Evolutionary conservation across 2,797 vertebrate species (phyloP).

Genomic region (Fistularia tabacaria): DNA sequence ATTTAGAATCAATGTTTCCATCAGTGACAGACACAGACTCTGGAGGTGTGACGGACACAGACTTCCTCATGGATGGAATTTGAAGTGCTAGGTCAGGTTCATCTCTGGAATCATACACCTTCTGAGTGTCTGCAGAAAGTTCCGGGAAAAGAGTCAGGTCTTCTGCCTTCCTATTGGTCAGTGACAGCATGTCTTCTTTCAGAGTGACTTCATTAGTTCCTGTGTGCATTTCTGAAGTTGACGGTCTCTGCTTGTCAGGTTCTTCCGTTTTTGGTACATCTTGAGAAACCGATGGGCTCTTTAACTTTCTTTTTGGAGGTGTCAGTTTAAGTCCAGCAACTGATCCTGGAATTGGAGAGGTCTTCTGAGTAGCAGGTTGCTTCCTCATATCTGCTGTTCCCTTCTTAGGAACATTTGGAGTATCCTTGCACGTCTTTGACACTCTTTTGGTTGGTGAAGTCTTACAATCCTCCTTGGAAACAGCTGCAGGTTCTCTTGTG

Average conservation of each 20-base stretch:
- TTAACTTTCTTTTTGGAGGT: not conserved
- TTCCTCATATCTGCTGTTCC: not conserved
- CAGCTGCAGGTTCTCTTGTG: not conserved
- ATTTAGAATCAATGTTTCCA: not conserved
- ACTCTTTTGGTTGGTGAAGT: not conserved
- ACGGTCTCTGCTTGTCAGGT: too few relatives aligned
- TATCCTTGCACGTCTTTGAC: not conserved
- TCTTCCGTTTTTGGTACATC: not conserved
- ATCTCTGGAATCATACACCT: not conserved
- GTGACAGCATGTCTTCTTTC: constrained; percentile 10
- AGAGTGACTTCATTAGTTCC: not conserved
- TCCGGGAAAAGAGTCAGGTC: not conserved
- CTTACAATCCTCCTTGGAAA: not conserved
- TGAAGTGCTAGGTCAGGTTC: constrained; percentile 5
- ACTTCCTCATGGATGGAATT: constrained; percentile 4
- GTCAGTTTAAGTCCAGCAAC: not conserved
- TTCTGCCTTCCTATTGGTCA: constrained; percentile 17
- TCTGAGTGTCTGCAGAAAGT: not conserved
- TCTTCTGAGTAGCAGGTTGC: constrained; percentile 3
- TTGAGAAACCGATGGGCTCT: not conserved
- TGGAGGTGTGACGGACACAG: too few relatives aligned
- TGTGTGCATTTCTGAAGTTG: too few relatives aligned
- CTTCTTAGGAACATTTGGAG: not conserved
- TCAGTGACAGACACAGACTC: constrained; percentile 1
- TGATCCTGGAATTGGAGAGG: too few relatives aligned